A percentile compares a stretch with the other conserved stretches of the same genome.
Evolutionary conservation across 2,113 vertebrate species (phyloP).

Genomic region (Dipodomys ordii): DNA sequence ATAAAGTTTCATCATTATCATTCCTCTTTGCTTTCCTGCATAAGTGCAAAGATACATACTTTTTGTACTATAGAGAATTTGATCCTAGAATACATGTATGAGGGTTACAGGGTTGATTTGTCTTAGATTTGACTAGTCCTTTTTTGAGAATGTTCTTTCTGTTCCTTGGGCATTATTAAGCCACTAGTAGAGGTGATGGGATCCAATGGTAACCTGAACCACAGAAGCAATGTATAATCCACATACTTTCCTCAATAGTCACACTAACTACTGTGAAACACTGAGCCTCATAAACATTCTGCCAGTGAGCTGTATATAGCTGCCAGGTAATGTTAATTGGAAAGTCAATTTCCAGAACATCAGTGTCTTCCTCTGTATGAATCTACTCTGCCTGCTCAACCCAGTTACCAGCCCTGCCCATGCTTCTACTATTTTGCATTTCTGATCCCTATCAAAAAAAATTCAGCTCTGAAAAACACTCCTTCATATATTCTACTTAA

Average conservation of each 20-base stretch:
- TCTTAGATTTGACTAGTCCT: neutral
- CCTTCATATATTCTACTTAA: neutral
- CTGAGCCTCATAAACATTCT: neutral
- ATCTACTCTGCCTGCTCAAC: neutral
- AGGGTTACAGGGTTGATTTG: neutral
- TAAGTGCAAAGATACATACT: neutral
- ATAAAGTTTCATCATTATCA: neutral
- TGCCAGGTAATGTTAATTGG: neutral
- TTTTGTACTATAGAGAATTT: conserved; percentile 1
- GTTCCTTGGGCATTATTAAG: rapidly evolving
- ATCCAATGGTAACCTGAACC: neutral
- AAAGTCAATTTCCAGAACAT: neutral
- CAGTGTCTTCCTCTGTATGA: neutral
- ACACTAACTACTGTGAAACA: neutral
- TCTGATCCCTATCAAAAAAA: neutral
- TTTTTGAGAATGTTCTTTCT: neutral
- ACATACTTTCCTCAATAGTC: neutral
- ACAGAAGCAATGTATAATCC: too few species aligned
- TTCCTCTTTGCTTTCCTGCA: neutral
- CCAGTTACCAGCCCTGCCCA: neutral
- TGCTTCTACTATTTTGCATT: neutral
- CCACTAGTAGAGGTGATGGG: neutral
- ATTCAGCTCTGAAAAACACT: neutral
- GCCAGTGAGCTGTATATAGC: neutral
- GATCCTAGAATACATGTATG: neutral